Evolutionary conservation across 2,888 invertebrate species (phyloP).

Genomic region (Platycnemis pennipes): DNA sequence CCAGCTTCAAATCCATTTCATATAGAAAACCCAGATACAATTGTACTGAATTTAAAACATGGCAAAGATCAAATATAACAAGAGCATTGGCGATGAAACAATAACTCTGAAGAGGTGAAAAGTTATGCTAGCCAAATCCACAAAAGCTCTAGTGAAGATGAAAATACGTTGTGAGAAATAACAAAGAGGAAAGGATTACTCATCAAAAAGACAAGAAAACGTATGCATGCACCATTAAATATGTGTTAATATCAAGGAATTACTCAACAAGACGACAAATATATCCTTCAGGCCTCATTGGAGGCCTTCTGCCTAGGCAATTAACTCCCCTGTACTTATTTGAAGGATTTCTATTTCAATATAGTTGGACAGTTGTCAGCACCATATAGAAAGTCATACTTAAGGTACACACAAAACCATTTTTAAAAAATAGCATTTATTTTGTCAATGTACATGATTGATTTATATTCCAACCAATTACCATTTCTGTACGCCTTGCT

Average conservation of each 20-base stretch:
- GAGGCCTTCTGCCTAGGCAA: background rate
- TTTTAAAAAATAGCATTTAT: constrained; percentile 68
- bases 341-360: constrained; percentile 47
- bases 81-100: constrained; percentile 34
- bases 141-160: constrained; percentile 38
- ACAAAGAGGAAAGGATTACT: constrained; percentile 37
- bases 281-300: constrained; percentile 23
- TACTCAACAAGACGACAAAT: constrained; percentile 33
- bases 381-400: constrained; percentile 66
- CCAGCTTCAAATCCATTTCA: constrained; percentile 6
- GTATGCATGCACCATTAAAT: constrained; percentile 35
- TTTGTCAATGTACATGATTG: constrained; percentile 67
- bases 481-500: constrained; percentile 45
- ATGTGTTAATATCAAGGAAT: constrained; percentile 29
- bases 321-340: constrained; percentile 20
- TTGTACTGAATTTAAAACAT: constrained; percentile 17
- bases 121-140: constrained; percentile 31
- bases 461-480: constrained; percentile 63
- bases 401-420: constrained; percentile 63
- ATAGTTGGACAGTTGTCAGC: constrained; percentile 64
- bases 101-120: constrained; percentile 29
- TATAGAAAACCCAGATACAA: constrained; percentile 28
- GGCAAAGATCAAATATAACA: constrained; percentile 18
- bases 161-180: constrained; percentile 20
- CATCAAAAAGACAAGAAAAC: constrained; percentile 40